Percentiles rank a stretch among this genome's conserved stretches.
These are phyloP conservation scores for Mustelus asterias DNA, from an alignment of 2,113 vertebrate genomes.

Conservation along the genomic window DNA sequence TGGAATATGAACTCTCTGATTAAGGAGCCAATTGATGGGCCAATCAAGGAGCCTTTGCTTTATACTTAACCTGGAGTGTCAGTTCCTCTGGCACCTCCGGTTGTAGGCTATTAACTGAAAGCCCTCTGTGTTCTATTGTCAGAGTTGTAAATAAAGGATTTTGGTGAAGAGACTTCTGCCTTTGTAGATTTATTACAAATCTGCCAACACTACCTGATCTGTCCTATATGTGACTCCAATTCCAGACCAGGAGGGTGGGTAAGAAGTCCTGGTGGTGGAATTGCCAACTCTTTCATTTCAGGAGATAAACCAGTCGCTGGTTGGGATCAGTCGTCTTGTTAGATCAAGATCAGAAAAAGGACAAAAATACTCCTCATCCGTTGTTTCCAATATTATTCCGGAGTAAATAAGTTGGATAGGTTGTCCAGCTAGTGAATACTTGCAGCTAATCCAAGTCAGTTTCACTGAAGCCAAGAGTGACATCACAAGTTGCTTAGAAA, in stretches of 20 bases:
- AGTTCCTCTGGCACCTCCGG: too few species aligned
- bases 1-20: too few species aligned
- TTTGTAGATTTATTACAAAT: too few species aligned
- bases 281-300: neutral
- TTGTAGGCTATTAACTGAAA: too few species aligned
- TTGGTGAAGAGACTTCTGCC: too few species aligned
- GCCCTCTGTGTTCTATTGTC: too few species aligned
- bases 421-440: neutral
- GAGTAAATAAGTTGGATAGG: neutral
- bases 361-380: neutral
- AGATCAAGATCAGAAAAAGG: neutral
- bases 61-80: too few species aligned
- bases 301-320: neutral
- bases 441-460: neutral
- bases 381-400: neutral
- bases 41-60: too few species aligned
- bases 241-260: neutral
- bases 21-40: too few species aligned
- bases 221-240: neutral
- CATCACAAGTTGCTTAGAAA: neutral
- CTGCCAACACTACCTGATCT: neutral
- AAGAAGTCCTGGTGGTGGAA: neutral
- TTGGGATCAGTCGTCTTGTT: neutral
- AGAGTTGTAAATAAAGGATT: too few species aligned
- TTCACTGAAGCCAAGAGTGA: neutral